Percentiles rank a stretch among this genome's conserved stretches.
phyloP scores from a whole-genome alignment of 2,888 invertebrate genomes.

The Hydroisotoma schaefferi region DNA sequence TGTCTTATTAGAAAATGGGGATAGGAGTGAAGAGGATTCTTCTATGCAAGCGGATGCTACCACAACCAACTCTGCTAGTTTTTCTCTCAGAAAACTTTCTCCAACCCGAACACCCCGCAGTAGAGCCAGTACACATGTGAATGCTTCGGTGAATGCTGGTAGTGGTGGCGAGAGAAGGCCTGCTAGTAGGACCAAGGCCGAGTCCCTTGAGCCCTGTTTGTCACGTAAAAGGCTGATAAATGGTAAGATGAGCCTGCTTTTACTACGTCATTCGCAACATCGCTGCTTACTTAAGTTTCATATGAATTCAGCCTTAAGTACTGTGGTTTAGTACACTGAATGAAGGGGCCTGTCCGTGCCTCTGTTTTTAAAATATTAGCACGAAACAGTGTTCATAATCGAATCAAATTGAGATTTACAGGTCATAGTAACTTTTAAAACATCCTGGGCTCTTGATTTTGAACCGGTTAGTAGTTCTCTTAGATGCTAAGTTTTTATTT shows the following conservation, averaged over 20 bases:
- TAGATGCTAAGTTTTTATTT: no score
- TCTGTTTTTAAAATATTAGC: no score
- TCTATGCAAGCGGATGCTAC: conserved; percentile 39
- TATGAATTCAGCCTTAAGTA: no score
- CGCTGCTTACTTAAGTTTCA: no score
- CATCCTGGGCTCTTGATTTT: no score
- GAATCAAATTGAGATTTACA: background rate
- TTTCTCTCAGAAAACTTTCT: conserved; percentile 12
- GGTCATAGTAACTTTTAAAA: background rate
- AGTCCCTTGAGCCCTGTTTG: conserved; percentile 33
- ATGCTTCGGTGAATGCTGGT: no score
- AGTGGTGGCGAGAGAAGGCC: conserved; percentile 8
- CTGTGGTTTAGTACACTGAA: no score
- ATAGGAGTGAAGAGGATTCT: conserved; percentile 39
- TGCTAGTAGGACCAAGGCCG: conserved; percentile 17
- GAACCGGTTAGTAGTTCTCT: no score
- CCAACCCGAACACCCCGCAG: background rate
- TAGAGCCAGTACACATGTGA: conserved; percentile 1
- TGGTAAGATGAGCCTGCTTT: conserved; percentile 24
- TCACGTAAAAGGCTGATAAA: conserved; percentile 43
- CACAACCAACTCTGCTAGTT: conserved; percentile 25
- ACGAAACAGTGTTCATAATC: no score
- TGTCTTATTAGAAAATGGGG: conserved; percentile 33
- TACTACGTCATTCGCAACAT: conserved; percentile 6
- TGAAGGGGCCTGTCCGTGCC: no score